phyloP scores from a whole-genome alignment of 2,888 invertebrate genomes.

The Drepanosiphum platanoidis region DNA sequence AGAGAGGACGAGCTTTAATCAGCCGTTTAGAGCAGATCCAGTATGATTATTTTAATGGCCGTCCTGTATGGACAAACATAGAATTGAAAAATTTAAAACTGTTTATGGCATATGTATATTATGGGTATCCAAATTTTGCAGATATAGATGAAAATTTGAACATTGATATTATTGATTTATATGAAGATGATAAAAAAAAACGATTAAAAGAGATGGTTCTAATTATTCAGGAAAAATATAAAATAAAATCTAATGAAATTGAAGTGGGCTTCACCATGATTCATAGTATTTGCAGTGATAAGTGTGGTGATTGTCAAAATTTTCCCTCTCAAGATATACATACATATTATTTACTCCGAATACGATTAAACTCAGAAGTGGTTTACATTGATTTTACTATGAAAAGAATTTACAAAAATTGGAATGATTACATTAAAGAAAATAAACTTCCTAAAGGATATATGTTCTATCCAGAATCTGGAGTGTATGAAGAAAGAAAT shows the following conservation, averaged over 20 bases:
- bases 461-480: slow-evolving; percentile 26
- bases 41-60: slow-evolving; percentile 34
- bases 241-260: not conserved
- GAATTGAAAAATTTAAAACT: not conserved
- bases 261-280: slow-evolving; percentile 11
- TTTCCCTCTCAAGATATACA: not conserved
- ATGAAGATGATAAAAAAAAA: not conserved
- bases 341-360: slow-evolving; percentile 17
- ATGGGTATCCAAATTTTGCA: not conserved
- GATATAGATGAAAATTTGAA: not conserved
- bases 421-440: slow-evolving; percentile 26
- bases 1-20: not conserved
- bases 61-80: slow-evolving; percentile 5
- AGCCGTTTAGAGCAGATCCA: not conserved
- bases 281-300: slow-evolving; percentile 11
- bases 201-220: not conserved
- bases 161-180: not conserved
- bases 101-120: slow-evolving; percentile 21
- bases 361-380: not conserved
- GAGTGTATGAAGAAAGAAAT: slow-evolving; percentile 17
- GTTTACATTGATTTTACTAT: not conserved
- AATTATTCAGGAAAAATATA: not conserved
- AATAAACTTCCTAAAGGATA: slow-evolving; percentile 20
- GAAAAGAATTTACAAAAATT: slow-evolving; percentile 30
- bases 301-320: not conserved